Evolutionary conservation across 2,888 invertebrate genomes (phyloP).

Genomic region (Eumacrocentrus americanus): DNA sequence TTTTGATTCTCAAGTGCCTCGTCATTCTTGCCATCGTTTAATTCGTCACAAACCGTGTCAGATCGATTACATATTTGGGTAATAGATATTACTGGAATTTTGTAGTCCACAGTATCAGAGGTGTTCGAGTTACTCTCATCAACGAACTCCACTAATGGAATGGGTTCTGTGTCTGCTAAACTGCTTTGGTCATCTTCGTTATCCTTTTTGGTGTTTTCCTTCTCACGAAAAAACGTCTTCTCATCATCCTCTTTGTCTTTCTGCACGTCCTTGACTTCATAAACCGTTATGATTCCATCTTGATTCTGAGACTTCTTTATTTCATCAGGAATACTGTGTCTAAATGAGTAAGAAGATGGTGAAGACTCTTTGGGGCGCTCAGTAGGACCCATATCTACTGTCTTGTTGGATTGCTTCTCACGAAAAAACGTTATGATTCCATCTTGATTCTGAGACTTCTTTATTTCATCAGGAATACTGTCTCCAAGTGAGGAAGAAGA

Average conservation of each 20-base stretch:
- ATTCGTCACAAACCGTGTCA: too few relatives aligned
- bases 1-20: slow-evolving; percentile 1
- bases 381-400: slow-evolving; percentile 11
- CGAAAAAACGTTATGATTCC: slow-evolving; percentile 28
- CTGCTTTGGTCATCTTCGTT: slow-evolving; percentile 1
- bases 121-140: slow-evolving; percentile 45
- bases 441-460: slow-evolving; percentile 10
- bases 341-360: not conserved
- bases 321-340: slow-evolving; percentile 2
- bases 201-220: slow-evolving; percentile 32
- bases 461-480: slow-evolving; percentile 8
- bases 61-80: slow-evolving; percentile 7
- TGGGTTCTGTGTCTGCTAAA: slow-evolving; percentile 24
- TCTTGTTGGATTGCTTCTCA: slow-evolving; percentile 17
- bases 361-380: not conserved
- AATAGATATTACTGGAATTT: slow-evolving; percentile 40
- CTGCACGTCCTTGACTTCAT: slow-evolving; percentile 29
- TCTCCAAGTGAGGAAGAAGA: not conserved
- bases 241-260: slow-evolving; percentile 10
- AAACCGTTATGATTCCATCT: slow-evolving; percentile 28
- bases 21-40: not conserved
- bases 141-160: slow-evolving; percentile 48
- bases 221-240: slow-evolving; percentile 34
- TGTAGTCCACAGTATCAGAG: slow-evolving; percentile 48
- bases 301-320: slow-evolving; percentile 4